Evolutionary conservation across 1,140 invertebrate genomes (phyloP).

Genomic region (Eciton burchellii): DNA sequence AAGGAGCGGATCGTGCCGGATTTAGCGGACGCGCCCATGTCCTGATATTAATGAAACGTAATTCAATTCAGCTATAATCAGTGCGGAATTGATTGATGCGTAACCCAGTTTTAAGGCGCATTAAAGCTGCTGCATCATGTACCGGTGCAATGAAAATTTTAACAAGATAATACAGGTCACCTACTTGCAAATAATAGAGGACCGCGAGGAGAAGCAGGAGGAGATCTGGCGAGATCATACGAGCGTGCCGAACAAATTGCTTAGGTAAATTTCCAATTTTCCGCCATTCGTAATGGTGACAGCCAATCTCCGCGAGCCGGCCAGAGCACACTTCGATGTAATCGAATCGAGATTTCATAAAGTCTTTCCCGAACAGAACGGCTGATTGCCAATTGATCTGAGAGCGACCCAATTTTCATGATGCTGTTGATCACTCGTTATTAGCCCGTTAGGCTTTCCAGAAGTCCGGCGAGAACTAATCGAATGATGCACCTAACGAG

Average conservation of each 20-base stretch:
- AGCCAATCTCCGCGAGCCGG: constrained; percentile 43
- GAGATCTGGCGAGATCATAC: constrained; percentile 53
- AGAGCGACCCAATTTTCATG: constrained; percentile 60
- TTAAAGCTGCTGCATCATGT: constrained; percentile 11
- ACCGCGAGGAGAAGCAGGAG: constrained; percentile 51
- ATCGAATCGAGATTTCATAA: constrained; percentile 76
- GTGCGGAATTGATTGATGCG: constrained; percentile 1
- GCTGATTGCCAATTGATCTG: constrained; percentile 78
- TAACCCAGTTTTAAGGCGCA: constrained; percentile 13
- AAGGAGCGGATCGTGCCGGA: not conserved
- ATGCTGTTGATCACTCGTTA: constrained; percentile 56
- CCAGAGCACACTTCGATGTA: constrained; percentile 67
- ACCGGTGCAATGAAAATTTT: constrained; percentile 49
- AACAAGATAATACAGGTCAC: constrained; percentile 42
- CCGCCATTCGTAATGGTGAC: constrained; percentile 66
- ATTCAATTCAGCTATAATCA: not conserved
- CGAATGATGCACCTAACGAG: constrained; percentile 46
- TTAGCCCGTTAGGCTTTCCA: constrained; percentile 25
- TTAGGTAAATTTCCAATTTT: constrained; percentile 77
- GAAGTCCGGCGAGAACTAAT: constrained; percentile 34
- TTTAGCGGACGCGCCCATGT: not conserved
- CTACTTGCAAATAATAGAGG: constrained; percentile 71
- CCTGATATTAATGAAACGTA: not conserved
- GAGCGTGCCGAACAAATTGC: constrained; percentile 69
- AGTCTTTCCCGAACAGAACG: constrained; percentile 56